These are phyloP conservation scores for Dromococcyx pavoninus DNA, from an alignment of 2,797 vertebrate species.

Conservation along the genomic window DNA sequence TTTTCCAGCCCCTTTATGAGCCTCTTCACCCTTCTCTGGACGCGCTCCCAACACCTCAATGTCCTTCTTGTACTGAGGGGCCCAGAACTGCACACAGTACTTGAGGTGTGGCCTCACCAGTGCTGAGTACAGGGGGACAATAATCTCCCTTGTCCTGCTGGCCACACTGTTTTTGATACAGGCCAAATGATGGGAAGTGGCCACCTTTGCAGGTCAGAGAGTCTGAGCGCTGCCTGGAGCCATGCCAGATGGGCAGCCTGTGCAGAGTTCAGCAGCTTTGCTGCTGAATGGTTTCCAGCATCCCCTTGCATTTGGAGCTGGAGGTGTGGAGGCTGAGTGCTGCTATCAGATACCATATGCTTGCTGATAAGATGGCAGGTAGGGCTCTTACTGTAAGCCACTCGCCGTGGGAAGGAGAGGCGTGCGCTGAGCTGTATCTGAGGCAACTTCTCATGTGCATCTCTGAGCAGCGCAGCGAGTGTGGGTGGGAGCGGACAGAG, in stretches of 20 bases:
- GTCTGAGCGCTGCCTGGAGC: not conserved
- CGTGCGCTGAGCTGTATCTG: not conserved
- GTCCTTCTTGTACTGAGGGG: too few relatives aligned
- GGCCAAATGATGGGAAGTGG: not conserved
- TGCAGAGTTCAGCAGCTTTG: fast-evolving
- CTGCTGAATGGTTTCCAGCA: not conserved
- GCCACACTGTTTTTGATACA: too few relatives aligned
- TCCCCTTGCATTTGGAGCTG: not conserved
- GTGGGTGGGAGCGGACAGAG: not conserved
- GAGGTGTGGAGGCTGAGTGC: not conserved
- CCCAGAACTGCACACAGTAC: too few relatives aligned
- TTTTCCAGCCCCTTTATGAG: too few relatives aligned
- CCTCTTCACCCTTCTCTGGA: too few relatives aligned
- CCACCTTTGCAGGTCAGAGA: fast-evolving
- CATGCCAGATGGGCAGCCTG: not conserved
- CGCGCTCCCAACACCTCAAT: too few relatives aligned
- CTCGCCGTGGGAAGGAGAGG: not conserved
- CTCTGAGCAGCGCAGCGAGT: not conserved
- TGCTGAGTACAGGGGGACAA: too few relatives aligned
- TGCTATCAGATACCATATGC: constrained; percentile 37
- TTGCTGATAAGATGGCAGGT: not conserved
- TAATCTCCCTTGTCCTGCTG: too few relatives aligned
- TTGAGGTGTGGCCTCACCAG: too few relatives aligned
- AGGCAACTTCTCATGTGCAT: not conserved
- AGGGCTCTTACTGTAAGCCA: constrained; percentile 22